Base-by-base conservation (phyloP, 2,113 vertebrate genomes). In the Dascyllus trimaculatus region DNA sequence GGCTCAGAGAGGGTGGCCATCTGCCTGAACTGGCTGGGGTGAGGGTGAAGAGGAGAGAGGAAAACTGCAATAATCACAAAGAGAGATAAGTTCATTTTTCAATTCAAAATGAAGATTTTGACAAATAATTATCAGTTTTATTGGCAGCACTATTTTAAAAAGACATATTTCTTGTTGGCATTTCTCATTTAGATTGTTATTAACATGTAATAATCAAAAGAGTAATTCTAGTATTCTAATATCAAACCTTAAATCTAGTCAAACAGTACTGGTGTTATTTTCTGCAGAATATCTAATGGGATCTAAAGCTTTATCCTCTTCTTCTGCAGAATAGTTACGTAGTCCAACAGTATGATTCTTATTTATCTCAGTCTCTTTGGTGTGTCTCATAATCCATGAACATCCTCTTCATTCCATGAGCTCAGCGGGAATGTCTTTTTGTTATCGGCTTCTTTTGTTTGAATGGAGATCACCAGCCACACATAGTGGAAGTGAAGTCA, bases 401-500 rank as follows among this genome's bases (percentile, higher is more conserved):
- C 86, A 82, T 87, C 66, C 62, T 76, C n/a, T 52, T 56, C 66
- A 59, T 90, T 87, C 24, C 69, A 81, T 58, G 25, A 81, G 69
- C 82, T 79, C 83, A 77, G 79, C 79, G 48, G 79, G 60, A 87
- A 85, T 67, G 38, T 88, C 46, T 90, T 88, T 87, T 82, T 82
- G 74, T 80, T 89, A 75, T 75, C 51, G 62, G 81, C 61, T 71
- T 87, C 85, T 74, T 86, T 87, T 86, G 86, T 91, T 88, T 86
- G 80, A 90, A 90, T 88, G 85, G 82, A 89, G 87, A 90, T 88
- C 73, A 64, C 63, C 82, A 79, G 75, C 88, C 86, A 81, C 87
- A 88, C 86, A 85, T 78, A 81, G 80, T 90, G 86, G 76, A 89
- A 89, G 85, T 88, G 84, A 92, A 92, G 90, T 93, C 90, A 90